Conservation (phyloP, 1,140 invertebrate species). For the Drosophila nebulosa region DNA sequence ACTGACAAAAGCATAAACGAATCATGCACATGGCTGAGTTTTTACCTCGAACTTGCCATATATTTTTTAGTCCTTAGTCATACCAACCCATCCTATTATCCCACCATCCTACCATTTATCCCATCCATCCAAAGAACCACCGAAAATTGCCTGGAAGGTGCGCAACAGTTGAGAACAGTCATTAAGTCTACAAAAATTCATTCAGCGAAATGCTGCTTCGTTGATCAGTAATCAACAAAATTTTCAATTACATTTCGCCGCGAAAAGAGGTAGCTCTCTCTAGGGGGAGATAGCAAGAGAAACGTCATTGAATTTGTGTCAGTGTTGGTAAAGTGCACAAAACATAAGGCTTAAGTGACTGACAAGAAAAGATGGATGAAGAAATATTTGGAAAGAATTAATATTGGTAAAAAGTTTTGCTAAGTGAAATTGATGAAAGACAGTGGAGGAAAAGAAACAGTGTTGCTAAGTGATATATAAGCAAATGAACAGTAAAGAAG, state of each 20-base stretch:
- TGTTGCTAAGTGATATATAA: no score
- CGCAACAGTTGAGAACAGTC: constrained; percentile 67
- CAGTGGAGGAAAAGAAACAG: no score
- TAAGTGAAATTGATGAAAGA: no score
- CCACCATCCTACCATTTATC: not conserved
- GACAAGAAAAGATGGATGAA: no score
- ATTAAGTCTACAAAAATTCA: constrained; percentile 44
- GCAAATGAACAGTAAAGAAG: no score
- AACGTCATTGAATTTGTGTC: no score
- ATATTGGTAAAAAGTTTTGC: no score
- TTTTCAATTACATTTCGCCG: constrained; percentile 18
- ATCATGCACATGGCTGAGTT: constrained; percentile 78
- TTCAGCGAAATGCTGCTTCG: constrained; percentile 47
- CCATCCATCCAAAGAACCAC: not conserved
- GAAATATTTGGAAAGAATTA: no score
- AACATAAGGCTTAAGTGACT: no score
- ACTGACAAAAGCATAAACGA: constrained; percentile 80
- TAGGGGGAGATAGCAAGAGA: no score
- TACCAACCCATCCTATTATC: not conserved
- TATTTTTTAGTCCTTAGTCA: constrained; percentile 8
- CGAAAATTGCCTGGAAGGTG: constrained; percentile 31
- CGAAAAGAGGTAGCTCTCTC: no score
- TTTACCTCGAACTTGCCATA: constrained; percentile 26
- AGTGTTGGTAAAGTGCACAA: no score
- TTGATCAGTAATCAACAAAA: constrained; percentile 61